A percentile compares a stretch with the other conserved stretches of the same genome.
Conservation (phyloP, 2,113 vertebrate genomes). For the Diphyllodes magnificus region DNA sequence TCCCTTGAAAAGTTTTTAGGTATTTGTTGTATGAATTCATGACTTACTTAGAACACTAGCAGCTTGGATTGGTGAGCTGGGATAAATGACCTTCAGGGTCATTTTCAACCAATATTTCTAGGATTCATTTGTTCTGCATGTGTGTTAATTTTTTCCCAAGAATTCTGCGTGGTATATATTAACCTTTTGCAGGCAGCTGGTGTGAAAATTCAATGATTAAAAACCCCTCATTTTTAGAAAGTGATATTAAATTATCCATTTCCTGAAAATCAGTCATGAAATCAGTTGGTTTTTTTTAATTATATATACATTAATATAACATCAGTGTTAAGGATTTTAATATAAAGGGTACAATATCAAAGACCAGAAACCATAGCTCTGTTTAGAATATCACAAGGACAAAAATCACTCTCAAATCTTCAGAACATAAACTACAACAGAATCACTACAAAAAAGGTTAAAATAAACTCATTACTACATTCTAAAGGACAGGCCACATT, state of each 20-base stretch:
- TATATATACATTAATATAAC: not conserved
- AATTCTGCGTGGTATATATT: not conserved
- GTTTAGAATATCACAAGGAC: not conserved
- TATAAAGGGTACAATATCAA: not conserved
- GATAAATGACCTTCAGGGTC: no score
- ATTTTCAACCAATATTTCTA: not conserved
- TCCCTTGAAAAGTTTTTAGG: not conserved
- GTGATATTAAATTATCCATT: not conserved
- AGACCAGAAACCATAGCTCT: not conserved
- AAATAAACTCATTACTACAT: not conserved
- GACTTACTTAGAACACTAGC: not conserved
- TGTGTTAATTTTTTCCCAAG: not conserved
- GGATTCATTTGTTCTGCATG: not conserved
- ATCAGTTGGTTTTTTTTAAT: accelerated
- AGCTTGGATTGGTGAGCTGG: not conserved
- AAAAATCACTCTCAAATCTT: not conserved
- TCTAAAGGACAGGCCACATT: not conserved
- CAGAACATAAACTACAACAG: not conserved
- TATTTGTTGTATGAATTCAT: not conserved
- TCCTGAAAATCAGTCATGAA: not conserved
- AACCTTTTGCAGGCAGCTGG: not conserved
- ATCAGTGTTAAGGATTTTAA: accelerated
- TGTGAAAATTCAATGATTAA: not conserved
- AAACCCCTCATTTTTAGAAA: accelerated
- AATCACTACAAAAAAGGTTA: not conserved